Base-by-base conservation (phyloP, 2,113 vertebrate species). In the Xiphophorus hellerii region DNA sequence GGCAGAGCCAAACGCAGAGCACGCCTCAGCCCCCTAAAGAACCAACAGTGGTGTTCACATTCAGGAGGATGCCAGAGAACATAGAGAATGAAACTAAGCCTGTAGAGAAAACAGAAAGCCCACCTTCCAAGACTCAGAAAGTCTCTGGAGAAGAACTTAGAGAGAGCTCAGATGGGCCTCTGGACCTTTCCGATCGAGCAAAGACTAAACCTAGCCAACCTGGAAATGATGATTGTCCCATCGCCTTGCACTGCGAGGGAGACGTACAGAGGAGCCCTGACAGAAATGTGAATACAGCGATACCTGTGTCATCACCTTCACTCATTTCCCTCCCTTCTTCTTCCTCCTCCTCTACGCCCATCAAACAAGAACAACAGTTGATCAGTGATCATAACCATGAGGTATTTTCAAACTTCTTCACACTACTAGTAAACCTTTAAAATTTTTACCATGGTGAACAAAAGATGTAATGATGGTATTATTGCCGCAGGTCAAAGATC, bases 131-230 rank as follows among this genome's bases (percentile, higher is more conserved):
- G 27, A 1, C 44, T 9, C 87, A 92, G 37, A 84, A 48, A 27
- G 73, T 74, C 5, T 82, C 89, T 33, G 83, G 78, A 27, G 89
- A 93, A 71, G 82, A 39, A 3, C 31, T 71, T 5, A 80, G 28
- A 76, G 86, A 89, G 11, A 27, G 27, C 25, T 20, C 25, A 1
- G 94, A 95, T 1, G 74, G 84, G 5, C 95, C 95, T 66, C 77
- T 95, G 60, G 95, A 95, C 77, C 85, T 95, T 3, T 95, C 95
- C 0, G 93, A 92, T 28, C 69, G 76, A 14, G 90, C 91, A 12
- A 90, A 88, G 69, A 75, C 81, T 63, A 92, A 92, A 80, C 60
- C 80, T 3, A 81, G 39, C 61, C 73, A 83, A 20, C 42, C 30
- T 0, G 25, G 69, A 1, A 78, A 31, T 66, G 65, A 68, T 20